Percentiles rank a stretch among this genome's conserved stretches.
Evolutionary conservation across 2,888 invertebrate species (phyloP).

Genomic region (Notodonta dromedarius): DNA sequence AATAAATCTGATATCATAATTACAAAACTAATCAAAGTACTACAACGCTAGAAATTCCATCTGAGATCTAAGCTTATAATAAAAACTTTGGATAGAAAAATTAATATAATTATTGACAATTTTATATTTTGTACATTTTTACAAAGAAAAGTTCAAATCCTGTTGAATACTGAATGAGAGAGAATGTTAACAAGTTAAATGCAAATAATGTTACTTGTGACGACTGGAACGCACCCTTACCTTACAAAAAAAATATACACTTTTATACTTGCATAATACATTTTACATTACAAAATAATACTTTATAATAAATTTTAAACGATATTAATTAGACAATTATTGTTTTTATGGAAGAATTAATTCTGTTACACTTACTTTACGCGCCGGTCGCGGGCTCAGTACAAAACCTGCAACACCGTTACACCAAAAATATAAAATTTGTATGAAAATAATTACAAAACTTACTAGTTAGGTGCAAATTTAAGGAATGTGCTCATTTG

Average conservation of each 20-base stretch:
- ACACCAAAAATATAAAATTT: slow-evolving; percentile 72
- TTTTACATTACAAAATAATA: slow-evolving; percentile 70
- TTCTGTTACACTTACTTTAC: slow-evolving; percentile 42
- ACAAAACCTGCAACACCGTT: slow-evolving; percentile 59
- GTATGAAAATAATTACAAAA: slow-evolving; percentile 74
- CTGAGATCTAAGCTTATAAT: slow-evolving; percentile 83
- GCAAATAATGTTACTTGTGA: slow-evolving; percentile 60
- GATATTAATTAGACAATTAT: slow-evolving; percentile 56
- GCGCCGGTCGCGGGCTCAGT: slow-evolving; percentile 42
- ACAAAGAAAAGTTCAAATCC: slow-evolving; percentile 68
- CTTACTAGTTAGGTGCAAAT: slow-evolving; percentile 64
- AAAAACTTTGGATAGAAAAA: slow-evolving; percentile 81
- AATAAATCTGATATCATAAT: slow-evolving; percentile 76
- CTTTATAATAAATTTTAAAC: slow-evolving; percentile 64
- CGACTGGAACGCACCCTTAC: slow-evolving; percentile 54
- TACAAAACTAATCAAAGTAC: slow-evolving; percentile 69
- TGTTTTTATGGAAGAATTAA: slow-evolving; percentile 67
- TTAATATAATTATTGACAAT: slow-evolving; percentile 74
- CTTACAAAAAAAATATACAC: slow-evolving; percentile 56
- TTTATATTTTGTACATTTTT: slow-evolving; percentile 78
- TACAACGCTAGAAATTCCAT: slow-evolving; percentile 72
- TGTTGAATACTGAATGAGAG: slow-evolving; percentile 62
- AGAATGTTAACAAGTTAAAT: slow-evolving; percentile 61
- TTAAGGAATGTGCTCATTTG: slow-evolving; percentile 66
- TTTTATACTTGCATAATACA: slow-evolving; percentile 51